Conservation (phyloP, 2,888 invertebrate genomes). For the Cephus spinipes region DNA sequence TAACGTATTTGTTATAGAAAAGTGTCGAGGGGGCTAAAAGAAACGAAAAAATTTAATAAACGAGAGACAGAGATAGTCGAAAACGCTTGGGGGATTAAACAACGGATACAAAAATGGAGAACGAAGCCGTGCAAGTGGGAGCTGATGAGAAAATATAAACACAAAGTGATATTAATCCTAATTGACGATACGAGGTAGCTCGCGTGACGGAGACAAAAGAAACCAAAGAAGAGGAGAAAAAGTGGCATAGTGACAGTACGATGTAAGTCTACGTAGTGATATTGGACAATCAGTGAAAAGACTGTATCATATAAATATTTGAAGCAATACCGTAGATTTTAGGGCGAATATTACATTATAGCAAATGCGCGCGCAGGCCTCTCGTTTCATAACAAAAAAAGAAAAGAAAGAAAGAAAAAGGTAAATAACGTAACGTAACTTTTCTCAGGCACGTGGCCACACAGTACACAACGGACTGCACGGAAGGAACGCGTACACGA, state of each 20-base stretch:
- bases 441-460: neutral
- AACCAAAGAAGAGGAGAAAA: conserved; percentile 15
- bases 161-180: conserved; percentile 66
- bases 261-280: conserved; percentile 56
- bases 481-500: neutral
- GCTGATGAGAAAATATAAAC: conserved; percentile 28
- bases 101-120: neutral
- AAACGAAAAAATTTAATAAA: neutral
- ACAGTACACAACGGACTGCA: neutral
- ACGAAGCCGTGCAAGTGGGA: neutral
- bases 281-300: conserved; percentile 67
- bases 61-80: neutral
- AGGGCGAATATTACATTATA: conserved; percentile 41
- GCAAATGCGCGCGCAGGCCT: conserved; percentile 1
- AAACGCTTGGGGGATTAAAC: neutral
- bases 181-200: conserved; percentile 38
- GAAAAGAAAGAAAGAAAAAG: neutral
- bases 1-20: conserved; percentile 51
- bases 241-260: neutral
- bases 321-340: conserved; percentile 61
- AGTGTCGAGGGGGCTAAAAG: neutral
- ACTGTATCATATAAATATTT: conserved; percentile 64
- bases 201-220: conserved; percentile 15
- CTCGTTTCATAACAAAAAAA: neutral
- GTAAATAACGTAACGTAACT: neutral